These are phyloP conservation scores for Meta bourneti DNA, from an alignment of 2,888 invertebrate genomes.

Conservation along the genomic window DNA sequence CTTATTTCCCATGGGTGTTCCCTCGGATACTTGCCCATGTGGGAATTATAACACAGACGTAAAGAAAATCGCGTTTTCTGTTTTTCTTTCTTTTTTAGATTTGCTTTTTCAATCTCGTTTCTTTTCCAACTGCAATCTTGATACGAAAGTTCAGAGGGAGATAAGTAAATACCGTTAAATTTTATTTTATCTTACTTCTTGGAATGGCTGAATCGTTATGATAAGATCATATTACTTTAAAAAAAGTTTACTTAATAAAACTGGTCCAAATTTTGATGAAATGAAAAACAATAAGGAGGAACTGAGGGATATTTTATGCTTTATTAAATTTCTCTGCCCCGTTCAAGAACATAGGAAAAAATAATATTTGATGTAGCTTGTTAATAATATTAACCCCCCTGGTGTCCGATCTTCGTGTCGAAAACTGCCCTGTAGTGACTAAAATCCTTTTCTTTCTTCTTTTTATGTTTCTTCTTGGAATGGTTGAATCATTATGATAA, in stretches of 20 bases:
- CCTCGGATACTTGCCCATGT: slow-evolving; percentile 19
- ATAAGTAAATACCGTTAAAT: neutral
- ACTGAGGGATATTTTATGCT: too few relatives aligned
- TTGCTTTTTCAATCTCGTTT: neutral
- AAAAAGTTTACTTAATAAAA: neutral
- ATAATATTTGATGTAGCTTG: too few relatives aligned
- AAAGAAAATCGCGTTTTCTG: neutral
- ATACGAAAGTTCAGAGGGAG: neutral
- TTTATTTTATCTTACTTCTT: neutral
- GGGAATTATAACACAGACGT: slow-evolving; percentile 57
- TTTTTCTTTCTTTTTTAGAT: slow-evolving; percentile 13
- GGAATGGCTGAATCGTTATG: neutral
- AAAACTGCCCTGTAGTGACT: too few relatives aligned
- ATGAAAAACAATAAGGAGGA: too few relatives aligned
- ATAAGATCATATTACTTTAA: neutral
- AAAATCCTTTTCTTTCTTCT: too few relatives aligned
- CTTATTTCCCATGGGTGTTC: slow-evolving; percentile 55
- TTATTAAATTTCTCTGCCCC: too few relatives aligned
- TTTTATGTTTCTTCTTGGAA: neutral
- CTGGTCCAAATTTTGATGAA: neutral
- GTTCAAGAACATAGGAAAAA: too few relatives aligned
- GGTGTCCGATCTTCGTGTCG: too few relatives aligned
- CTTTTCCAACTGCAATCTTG: slow-evolving; percentile 5
- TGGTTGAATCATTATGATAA: neutral
- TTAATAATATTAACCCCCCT: too few relatives aligned